Base-by-base conservation (phyloP, 2,797 vertebrate genomes). In the Lagorchestes hirsutus region DNA sequence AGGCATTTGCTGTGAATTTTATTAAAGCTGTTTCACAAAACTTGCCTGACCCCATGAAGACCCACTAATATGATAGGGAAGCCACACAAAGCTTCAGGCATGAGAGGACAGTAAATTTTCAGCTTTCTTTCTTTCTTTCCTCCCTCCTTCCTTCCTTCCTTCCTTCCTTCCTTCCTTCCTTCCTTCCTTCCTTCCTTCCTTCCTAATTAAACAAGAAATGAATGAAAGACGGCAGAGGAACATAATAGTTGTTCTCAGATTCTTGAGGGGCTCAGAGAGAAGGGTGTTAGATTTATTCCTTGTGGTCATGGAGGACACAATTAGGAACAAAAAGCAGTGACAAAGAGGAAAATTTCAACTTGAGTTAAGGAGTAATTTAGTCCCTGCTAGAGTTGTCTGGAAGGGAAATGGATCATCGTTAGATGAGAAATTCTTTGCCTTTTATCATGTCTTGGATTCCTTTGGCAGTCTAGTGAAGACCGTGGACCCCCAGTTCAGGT, bases 21-120 rank as follows among this genome's bases (percentile, higher is more conserved):
- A 92, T 97, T 98, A 97, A 96, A 91, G 96, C 67, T 91, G 59
- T 74, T 96, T 12, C 46, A 54, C 90, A 97, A 97, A 98, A 97
- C 90, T 96, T 97, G 95, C 90, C 96, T 97, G 93, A 95, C 95
- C 93, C 92, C 95, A 96, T 94, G 94, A 57, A 97, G 95, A 96
- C 57, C 74, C 62, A 40, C 50, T 34, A 62, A 93, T 90, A 46
- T 55, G 92, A 56, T 96, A 12, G n/a, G n/a, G 34, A 82, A 46
- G n/a, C 16, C 2, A 40, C n/a, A 40, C 16, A 82, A 82, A 82
- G 67, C 67, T 82, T 82, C n/a, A 46, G 67, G n/a, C 67, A 82
- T 46, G n/a, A 46, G n/a, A 82, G 18, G 67, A 46, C 50, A 90
- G 74, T 54, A 29, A 46, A 94, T 74, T 54, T 50, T 22, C 56